Evolutionary conservation across 1,140 invertebrate genomes (phyloP), one percentile per base, ranked within the genome.

Genomic region (Trachymyrmex cornetzi): DNA sequence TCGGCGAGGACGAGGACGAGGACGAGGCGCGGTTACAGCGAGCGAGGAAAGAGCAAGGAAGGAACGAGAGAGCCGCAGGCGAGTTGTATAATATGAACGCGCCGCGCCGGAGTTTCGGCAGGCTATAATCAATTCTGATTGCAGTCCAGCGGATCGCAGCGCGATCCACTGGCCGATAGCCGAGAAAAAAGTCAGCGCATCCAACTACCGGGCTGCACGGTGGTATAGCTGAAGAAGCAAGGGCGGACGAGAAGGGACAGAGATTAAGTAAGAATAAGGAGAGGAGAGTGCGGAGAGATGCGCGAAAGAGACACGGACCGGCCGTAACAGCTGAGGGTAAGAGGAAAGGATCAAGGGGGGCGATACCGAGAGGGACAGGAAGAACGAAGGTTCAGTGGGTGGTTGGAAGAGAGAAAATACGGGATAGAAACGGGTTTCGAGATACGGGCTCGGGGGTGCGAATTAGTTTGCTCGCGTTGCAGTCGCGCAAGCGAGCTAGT

Each of bases 111-210:
- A 94, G 91, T 95, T 95, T 95, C 94, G 94, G 94, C 94, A 95
- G 95, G 94, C 94, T 95, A 95, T 95, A 95, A 95, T 95, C 95
- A 95, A 95, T 95, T 95, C 94, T 95, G 94, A 95, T 95, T 95
- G 94, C 94, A 94, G 92, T 93, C 93, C 92, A 77, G 90, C 84
- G 91, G 90, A 94, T 93, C 92, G 92, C 88, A 91, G 93, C 90
- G 92, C 93, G 94, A 95, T 95, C 93, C 94, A 93, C 93, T 93
- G 92, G 88, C 82, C 93, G 94, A 95, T 95, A 94, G 91, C 89
- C 90, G 90, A 93, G 91, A 92, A 93, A 94, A 93, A 93, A 93
- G 88, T 89, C 82, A 72, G 91, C 87, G 88, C 92, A 92, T 90
- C 90, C 93, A 94, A 95, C 94, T 94, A 94, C 94, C 91, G 93